Evolutionary conservation across 2,797 vertebrate species (phyloP).

Genomic region (Bovichtus variegatus): DNA sequence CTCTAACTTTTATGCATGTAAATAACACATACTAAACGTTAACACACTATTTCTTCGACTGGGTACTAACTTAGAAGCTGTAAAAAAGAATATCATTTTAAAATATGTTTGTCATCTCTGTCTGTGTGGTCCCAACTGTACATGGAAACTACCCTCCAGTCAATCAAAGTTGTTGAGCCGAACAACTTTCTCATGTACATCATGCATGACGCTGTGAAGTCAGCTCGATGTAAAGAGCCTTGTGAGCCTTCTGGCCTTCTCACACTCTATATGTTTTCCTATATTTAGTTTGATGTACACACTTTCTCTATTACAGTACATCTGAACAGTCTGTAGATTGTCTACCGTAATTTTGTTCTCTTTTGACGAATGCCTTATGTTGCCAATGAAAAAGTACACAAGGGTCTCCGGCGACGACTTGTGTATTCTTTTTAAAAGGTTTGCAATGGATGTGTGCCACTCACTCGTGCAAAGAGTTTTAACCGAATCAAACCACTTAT

Average conservation of each 20-base stretch:
- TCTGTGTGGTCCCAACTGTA: constrained; percentile 94
- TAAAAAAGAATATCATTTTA: constrained; percentile 96
- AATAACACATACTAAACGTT: not conserved
- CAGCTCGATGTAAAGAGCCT: constrained; percentile 69
- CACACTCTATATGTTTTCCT: constrained; percentile 58
- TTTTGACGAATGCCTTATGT: constrained; percentile 65
- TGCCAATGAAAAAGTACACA: constrained; percentile 87
- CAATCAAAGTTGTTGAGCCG: constrained; percentile 90
- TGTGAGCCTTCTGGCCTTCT: constrained; percentile 58
- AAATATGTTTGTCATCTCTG: constrained; percentile 95
- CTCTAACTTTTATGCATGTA: constrained; percentile 38
- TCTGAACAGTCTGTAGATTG: constrained; percentile 58
- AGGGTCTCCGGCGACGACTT: constrained; percentile 83
- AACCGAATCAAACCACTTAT: constrained; percentile 68
- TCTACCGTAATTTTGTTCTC: constrained; percentile 58
- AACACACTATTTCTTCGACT: not conserved
- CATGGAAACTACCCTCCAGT: constrained; percentile 92
- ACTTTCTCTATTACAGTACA: constrained; percentile 52
- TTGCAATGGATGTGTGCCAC: constrained; percentile 89
- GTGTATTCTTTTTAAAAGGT: constrained; percentile 91
- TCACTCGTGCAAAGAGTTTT: constrained; percentile 67
- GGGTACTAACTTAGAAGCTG: constrained; percentile 29
- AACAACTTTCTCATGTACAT: constrained; percentile 94
- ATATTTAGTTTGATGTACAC: constrained; percentile 63
- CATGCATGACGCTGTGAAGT: constrained; percentile 92